Evolutionary conservation across 2,888 invertebrate species (phyloP).

Genomic region (Eurytoma californica): DNA sequence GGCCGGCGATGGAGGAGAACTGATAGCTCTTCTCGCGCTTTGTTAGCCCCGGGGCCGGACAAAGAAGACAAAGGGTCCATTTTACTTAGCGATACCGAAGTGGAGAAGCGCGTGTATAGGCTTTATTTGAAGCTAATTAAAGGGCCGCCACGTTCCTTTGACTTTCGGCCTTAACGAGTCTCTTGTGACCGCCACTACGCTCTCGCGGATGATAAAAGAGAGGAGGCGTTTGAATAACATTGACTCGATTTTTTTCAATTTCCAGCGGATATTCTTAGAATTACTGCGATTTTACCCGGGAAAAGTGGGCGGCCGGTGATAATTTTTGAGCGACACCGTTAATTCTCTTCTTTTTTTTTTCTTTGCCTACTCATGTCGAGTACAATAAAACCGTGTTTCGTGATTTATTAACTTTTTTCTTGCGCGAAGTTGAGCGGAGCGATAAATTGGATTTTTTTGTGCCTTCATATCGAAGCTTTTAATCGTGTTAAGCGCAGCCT

Average conservation of each 20-base stretch:
- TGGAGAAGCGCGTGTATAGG: background rate
- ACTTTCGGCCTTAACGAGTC: constrained; percentile 50
- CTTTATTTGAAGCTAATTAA: constrained; percentile 55
- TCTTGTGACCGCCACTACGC: constrained; percentile 35
- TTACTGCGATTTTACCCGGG: background rate
- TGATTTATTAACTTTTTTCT: constrained; percentile 22
- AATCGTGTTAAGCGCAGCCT: constrained; percentile 32
- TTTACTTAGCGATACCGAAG: constrained; percentile 30
- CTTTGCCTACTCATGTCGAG: constrained; percentile 14
- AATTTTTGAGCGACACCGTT: too few relatives aligned
- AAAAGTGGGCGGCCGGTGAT: background rate
- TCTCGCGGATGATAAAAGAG: constrained; percentile 26
- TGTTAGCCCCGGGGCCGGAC: background rate
- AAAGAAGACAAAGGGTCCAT: constrained; percentile 36
- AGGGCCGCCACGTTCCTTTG: constrained; percentile 38
- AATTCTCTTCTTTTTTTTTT: background rate
- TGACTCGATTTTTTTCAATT: constrained; percentile 5
- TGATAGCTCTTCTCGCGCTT: constrained; percentile 35
- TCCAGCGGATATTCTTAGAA: background rate
- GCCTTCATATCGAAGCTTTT: constrained; percentile 28
- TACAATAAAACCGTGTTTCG: constrained; percentile 11
- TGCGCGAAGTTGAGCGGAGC: background rate
- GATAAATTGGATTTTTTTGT: constrained; percentile 39
- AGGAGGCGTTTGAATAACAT: constrained; percentile 29
- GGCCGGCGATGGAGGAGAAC: background rate